phyloP scores from a whole-genome alignment of 2,113 vertebrate species.

The Copsychus sechellarum region DNA sequence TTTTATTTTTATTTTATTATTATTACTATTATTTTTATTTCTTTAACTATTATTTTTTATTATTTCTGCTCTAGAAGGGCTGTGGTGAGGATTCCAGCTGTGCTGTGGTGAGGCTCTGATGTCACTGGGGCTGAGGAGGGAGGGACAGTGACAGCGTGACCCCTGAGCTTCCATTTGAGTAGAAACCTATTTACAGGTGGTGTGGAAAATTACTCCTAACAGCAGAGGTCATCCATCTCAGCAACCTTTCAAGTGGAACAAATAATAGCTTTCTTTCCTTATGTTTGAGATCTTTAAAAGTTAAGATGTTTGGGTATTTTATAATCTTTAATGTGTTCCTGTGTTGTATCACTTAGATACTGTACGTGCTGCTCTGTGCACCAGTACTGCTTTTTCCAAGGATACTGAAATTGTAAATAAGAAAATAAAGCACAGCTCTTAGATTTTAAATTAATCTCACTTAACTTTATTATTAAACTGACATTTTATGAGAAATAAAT shows the following conservation, averaged over 20 bases:
- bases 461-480: not conserved
- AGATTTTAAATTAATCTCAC: not conserved
- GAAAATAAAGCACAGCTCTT: not conserved
- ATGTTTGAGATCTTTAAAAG: not conserved
- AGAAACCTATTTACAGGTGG: not conserved
- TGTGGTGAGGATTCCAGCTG: rapidly evolving
- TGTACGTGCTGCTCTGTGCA: not conserved
- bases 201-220: not conserved
- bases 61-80: not conserved
- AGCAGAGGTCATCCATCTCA: not conserved
- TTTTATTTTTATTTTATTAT: too few relatives aligned
- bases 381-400: not conserved
- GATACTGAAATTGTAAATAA: not conserved
- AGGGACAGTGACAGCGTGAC: rapidly evolving
- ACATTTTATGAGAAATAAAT: not conserved
- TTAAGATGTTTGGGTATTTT: not conserved
- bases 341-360: not conserved
- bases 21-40: too few relatives aligned
- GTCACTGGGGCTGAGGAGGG: not conserved
- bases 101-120: not conserved
- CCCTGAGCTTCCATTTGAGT: not conserved
- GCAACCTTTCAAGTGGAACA: not conserved
- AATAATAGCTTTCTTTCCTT: not conserved
- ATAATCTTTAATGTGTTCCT: not conserved
- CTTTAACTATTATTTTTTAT: too few relatives aligned